Evolutionary conservation across 2,113 vertebrate genomes (phyloP).

Genomic region (Mormoops blainvillei): DNA sequence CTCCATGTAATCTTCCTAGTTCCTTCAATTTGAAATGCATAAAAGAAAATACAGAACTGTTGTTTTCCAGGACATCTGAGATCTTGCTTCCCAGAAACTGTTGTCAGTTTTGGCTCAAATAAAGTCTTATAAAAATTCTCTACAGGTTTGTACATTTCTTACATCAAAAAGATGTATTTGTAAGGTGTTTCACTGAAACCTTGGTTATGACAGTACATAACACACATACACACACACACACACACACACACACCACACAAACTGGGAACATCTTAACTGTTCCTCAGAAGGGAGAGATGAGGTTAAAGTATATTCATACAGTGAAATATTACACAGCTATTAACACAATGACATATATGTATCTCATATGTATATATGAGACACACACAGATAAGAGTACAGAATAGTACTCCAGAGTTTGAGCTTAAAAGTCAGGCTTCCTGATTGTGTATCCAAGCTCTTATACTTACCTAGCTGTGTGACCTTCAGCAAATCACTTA

Average conservation of each 20-base stretch:
- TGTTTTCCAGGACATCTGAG: background rate
- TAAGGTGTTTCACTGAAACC: background rate
- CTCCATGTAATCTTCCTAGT: background rate
- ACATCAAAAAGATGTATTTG: background rate
- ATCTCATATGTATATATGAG: background rate
- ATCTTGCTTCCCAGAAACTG: background rate
- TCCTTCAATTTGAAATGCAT: background rate
- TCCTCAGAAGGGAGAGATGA: background rate
- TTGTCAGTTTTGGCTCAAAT: background rate
- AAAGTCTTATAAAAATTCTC: background rate
- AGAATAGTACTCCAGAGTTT: background rate
- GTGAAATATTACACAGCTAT: background rate
- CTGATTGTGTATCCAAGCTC: background rate
- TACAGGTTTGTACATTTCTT: background rate
- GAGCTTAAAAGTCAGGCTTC: background rate
- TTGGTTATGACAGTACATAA: background rate
- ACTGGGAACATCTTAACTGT: background rate
- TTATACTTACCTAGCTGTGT: background rate
- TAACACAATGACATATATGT: background rate
- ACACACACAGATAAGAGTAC: background rate
- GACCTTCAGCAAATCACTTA: background rate
- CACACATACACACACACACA: background rate
- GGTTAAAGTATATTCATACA: background rate
- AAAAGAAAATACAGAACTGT: background rate
- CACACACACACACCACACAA: background rate